Conservation (phyloP, 2,888 invertebrate genomes). For the Isotomurus palustris region DNA sequence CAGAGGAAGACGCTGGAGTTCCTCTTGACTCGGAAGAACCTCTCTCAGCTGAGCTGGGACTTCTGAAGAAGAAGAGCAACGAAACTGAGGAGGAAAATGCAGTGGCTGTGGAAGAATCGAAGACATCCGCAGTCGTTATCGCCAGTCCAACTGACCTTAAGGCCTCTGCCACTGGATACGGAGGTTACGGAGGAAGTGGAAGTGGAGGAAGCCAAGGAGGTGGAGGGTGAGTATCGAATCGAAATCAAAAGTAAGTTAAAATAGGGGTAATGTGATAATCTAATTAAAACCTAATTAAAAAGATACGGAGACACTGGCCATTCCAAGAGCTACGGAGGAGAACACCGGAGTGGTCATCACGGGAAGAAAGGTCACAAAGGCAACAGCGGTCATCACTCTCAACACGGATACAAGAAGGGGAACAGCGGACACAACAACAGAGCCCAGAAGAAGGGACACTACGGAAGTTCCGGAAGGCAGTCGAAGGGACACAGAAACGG, state of each 20-base stretch:
- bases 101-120: constrained; percentile 24
- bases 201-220: constrained; percentile 8
- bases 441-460: constrained; percentile 41
- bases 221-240: constrained; percentile 10
- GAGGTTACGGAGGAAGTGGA: constrained; percentile 5
- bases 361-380: constrained; percentile 30
- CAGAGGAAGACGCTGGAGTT: constrained; percentile 7
- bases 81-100: constrained; percentile 1
- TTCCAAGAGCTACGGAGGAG: constrained; percentile 21
- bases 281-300: neutral
- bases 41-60: constrained; percentile 9
- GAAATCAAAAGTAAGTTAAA: neutral
- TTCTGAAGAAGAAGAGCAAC: constrained; percentile 20
- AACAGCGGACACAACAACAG: constrained; percentile 39
- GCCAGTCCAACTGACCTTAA: constrained; percentile 28
- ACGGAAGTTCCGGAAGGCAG: constrained; percentile 35
- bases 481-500: constrained; percentile 41
- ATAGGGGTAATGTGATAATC: constrained; percentile 14
- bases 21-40: neutral
- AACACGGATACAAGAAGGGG: constrained; percentile 35
- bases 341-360: constrained; percentile 29
- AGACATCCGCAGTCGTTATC: constrained; percentile 13
- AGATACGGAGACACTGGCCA: constrained; percentile 21
- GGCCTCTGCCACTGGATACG: constrained; percentile 34
- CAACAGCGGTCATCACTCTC: constrained; percentile 24